Conservation (phyloP, 2,888 invertebrate genomes). For the Hydraecia micacea region DNA sequence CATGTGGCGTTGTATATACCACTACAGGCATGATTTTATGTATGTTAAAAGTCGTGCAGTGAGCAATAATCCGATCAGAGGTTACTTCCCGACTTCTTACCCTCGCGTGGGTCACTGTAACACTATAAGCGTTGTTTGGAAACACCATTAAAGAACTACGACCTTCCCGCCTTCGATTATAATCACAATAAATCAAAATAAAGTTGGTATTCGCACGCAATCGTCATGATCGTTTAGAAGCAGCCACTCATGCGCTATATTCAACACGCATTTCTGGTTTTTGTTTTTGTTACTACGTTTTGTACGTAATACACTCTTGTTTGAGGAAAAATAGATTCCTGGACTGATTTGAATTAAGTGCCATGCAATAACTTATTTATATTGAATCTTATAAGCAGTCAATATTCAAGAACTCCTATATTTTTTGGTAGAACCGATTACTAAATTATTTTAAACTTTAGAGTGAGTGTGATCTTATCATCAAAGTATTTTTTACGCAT, state of each 20-base stretch:
- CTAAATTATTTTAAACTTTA: background rate
- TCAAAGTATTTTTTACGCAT: background rate
- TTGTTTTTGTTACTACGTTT: background rate
- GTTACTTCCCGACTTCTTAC: background rate
- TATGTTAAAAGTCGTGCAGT: background rate
- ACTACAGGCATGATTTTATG: background rate
- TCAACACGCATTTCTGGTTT: slow-evolving; percentile 38
- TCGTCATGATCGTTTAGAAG: slow-evolving; percentile 38
- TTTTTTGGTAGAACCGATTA: background rate
- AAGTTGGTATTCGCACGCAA: slow-evolving; percentile 62
- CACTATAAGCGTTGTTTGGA: slow-evolving; percentile 41
- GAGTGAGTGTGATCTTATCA: background rate
- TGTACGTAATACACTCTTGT: background rate
- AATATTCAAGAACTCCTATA: background rate
- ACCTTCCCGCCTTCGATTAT: slow-evolving; percentile 56
- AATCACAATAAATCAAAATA: slow-evolving; percentile 66
- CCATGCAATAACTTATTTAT: background rate
- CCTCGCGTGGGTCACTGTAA: slow-evolving; percentile 29
- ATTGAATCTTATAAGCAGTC: too few species aligned
- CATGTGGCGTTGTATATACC: too few species aligned
- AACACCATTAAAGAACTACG: slow-evolving; percentile 58
- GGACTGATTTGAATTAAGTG: background rate
- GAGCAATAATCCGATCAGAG: slow-evolving; percentile 10
- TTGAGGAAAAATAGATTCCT: background rate
- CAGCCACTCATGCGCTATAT: slow-evolving; percentile 12